These are phyloP conservation scores for Neopipo cinnamomea DNA, from an alignment of 2,113 vertebrate species.

Conservation along the genomic window DNA sequence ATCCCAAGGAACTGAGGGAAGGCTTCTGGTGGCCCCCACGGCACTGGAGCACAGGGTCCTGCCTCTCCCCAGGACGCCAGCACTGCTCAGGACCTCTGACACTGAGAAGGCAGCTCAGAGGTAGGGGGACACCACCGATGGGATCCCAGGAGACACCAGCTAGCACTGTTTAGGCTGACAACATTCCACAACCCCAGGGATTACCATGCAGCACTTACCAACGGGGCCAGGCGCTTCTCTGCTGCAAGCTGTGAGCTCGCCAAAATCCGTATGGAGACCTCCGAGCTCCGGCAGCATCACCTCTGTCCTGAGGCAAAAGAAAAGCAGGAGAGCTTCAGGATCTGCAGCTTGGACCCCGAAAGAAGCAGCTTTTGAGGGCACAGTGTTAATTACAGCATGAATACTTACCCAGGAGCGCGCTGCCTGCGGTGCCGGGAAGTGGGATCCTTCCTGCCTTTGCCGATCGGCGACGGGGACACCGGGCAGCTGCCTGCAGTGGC, in stretches of 20 bases:
- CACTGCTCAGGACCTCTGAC: not conserved
- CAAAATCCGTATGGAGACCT: not conserved
- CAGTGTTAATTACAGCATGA: not conserved
- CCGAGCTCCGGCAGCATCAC: not conserved
- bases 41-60: accelerated
- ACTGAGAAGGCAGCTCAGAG: not conserved
- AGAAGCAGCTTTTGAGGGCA: not conserved
- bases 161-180: not conserved
- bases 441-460: not conserved
- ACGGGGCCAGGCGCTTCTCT: not conserved
- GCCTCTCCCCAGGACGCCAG: not conserved
- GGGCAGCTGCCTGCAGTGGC: not conserved
- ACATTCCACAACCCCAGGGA: not conserved
- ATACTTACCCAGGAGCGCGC: not conserved
- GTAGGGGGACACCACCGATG: no score
- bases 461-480: not conserved
- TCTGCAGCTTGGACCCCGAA: not conserved
- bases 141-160: not conserved
- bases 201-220: conserved; percentile 25
- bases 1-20: not conserved
- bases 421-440: not conserved
- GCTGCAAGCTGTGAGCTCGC: not conserved
- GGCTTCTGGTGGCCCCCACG: not conserved
- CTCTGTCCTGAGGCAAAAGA: not conserved
- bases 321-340: conserved; percentile 19